Evolutionary conservation across 2,797 vertebrate genomes (phyloP).

Genomic region (Enteromius mattozi): DNA sequence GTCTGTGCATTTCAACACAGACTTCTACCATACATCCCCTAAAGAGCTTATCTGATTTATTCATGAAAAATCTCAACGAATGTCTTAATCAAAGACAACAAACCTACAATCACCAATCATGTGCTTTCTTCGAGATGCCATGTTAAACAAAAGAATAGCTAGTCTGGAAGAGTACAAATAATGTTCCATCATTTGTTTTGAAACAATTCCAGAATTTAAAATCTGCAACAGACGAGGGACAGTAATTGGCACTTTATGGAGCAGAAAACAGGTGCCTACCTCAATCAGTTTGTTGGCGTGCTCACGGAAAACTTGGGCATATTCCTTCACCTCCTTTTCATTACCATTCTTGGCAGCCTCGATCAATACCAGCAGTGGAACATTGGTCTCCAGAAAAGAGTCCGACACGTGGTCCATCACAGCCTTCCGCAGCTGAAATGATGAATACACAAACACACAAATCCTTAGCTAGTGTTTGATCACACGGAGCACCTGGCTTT

Average conservation of each 20-base stretch:
- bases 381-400: slow-evolving; percentile 99
- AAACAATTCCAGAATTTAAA: slow-evolving; percentile 31
- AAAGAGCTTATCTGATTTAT: neutral
- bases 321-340: slow-evolving; percentile 99
- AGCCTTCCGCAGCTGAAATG: slow-evolving; percentile 92
- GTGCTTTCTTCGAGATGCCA: neutral
- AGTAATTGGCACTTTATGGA: slow-evolving; percentile 36
- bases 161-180: slow-evolving; percentile 39
- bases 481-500: neutral
- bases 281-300: slow-evolving; percentile 99
- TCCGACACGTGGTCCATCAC: slow-evolving; percentile 99
- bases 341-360: slow-evolving; percentile 99
- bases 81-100: neutral
- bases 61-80: neutral
- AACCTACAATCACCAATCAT: neutral
- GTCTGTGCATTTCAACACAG: neutral
- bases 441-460: slow-evolving; percentile 16
- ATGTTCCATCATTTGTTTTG: slow-evolving; percentile 49
- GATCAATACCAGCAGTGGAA: slow-evolving; percentile 96
- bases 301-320: slow-evolving; percentile 98
- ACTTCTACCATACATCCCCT: neutral
- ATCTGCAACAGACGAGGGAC: slow-evolving; percentile 10
- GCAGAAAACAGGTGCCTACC: slow-evolving; percentile 75
- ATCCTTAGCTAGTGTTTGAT: slow-evolving; percentile 7
- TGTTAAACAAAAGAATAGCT: slow-evolving; percentile 32